Conservation (phyloP, 2,888 invertebrate genomes). For the Prionchulus punctatus region DNA sequence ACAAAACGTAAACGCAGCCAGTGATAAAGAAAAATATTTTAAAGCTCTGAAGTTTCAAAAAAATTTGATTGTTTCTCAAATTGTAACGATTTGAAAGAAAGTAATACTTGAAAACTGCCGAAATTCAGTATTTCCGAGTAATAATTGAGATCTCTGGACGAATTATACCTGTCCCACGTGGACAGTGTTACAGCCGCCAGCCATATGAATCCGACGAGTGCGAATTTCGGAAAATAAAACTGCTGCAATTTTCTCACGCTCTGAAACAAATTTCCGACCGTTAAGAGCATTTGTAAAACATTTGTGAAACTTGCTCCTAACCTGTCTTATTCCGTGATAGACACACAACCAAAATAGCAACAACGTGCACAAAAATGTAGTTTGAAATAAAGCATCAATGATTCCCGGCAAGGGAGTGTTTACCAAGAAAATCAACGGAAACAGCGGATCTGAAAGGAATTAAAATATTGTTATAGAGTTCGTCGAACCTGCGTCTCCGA, state of each 20-base stretch:
- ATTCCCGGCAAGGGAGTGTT: conserved; percentile 81
- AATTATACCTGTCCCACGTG: conserved; percentile 75
- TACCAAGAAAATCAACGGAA: conserved; percentile 70
- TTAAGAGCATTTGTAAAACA: no score
- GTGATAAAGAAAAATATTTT: conserved; percentile 77
- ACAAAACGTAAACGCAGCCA: conserved; percentile 64
- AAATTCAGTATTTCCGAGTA: background rate
- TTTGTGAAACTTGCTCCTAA: conserved; percentile 34
- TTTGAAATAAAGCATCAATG: conserved; percentile 72
- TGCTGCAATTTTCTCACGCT: conserved; percentile 66
- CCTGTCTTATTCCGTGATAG: conserved; percentile 83
- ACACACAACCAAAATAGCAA: conserved; percentile 85
- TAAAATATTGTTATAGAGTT: background rate
- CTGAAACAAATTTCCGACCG: conserved; percentile 39
- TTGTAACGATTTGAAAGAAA: no score
- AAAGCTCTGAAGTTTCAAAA: conserved; percentile 51
- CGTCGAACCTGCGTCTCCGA: conserved; percentile 14
- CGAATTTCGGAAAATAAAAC: conserved; percentile 76
- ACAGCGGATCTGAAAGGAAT: conserved; percentile 63
- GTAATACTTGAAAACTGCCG: background rate
- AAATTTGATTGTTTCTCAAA: no score
- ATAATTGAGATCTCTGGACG: conserved; percentile 39
- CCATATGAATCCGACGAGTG: conserved; percentile 72
- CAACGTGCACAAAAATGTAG: conserved; percentile 67
- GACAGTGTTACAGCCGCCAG: conserved; percentile 64